Conservation (phyloP, 2,888 invertebrate genomes). For the Polyommatus iphigenia region DNA sequence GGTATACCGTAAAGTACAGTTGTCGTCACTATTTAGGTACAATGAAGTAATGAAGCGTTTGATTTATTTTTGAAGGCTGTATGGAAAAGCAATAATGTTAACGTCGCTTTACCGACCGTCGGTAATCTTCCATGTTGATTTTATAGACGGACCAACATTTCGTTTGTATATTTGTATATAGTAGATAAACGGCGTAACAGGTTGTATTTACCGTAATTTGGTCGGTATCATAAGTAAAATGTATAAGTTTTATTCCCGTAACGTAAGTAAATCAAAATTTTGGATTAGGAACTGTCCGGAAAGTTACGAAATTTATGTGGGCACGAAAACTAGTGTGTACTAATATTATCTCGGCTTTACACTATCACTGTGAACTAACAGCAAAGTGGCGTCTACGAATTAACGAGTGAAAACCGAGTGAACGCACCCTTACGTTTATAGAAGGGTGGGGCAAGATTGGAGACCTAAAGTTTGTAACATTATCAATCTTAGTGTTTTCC, state of each 20-base stretch:
- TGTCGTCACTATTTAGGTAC: background rate
- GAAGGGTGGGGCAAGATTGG: too few species aligned
- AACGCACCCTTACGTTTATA: background rate
- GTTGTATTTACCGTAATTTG: conserved; percentile 50
- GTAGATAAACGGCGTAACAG: conserved; percentile 65
- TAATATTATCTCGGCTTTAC: background rate
- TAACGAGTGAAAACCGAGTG: background rate
- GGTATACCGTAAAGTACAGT: conserved; percentile 16
- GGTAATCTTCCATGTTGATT: conserved; percentile 43
- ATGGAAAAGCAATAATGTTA: conserved; percentile 20
- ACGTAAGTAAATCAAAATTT: background rate
- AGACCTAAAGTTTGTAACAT: too few species aligned
- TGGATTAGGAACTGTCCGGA: background rate
- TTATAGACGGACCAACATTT: conserved; percentile 77
- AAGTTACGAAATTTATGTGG: background rate
- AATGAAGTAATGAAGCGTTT: background rate
- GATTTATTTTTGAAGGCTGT: conserved; percentile 17
- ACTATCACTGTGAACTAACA: background rate
- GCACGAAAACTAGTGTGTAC: background rate
- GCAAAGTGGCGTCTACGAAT: background rate
- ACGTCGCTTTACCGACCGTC: background rate
- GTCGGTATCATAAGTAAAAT: conserved; percentile 16
- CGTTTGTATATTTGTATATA: conserved; percentile 75
- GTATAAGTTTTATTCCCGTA: conserved; percentile 8
- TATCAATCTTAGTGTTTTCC: too few species aligned